Evolutionary conservation across 2,888 invertebrate genomes (phyloP), one percentile per base, ranked within the genome.

Genomic region (Limnephilus auricula): DNA sequence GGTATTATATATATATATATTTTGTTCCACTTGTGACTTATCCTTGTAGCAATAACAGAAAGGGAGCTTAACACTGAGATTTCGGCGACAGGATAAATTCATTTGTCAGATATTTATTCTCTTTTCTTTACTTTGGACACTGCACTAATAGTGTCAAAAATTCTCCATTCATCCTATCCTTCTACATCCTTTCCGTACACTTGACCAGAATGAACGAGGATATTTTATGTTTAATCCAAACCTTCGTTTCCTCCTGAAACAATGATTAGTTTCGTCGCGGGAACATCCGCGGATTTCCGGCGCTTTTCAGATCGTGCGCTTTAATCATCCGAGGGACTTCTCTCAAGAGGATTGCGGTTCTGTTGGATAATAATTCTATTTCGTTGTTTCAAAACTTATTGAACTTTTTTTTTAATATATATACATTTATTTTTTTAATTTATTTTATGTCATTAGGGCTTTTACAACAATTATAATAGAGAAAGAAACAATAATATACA

Each of bases 281-380:
- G 25, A 82, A 82, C 82, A 32, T 82, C 37, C 82, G 34, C 82
- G 82, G 34, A 82, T 82, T 34, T 25, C 18, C 82, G 34, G 25
- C 6, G 34, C 34, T 34, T 82, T 82, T 82, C 82, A 82, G 82
- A 82, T 82, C 82, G 34, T 34, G 82, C 37, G 32, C 34, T 82
- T 34, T 82, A 25, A 82, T 82, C 82, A 82, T 32, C 12, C 82
- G 6, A 6, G 25, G 82, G 34, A 82, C 25, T 82, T 82, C 9
- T 25, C 25, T 82, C 82, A 37, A 37, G n/a, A 34, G 82, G 82
- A 32, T 82, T 15, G 12, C 10, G 34, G 82, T 82, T 31, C 34
- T 82, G 25, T 34, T 25, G 10, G 65, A 65, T 65, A 65, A 65
- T 65, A 65, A 65, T n/a, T 25, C 65, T 25, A 65, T 25, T 65